Evolutionary conservation across 2,797 vertebrate species (phyloP).

Genomic region (Chelonia mydas): DNA sequence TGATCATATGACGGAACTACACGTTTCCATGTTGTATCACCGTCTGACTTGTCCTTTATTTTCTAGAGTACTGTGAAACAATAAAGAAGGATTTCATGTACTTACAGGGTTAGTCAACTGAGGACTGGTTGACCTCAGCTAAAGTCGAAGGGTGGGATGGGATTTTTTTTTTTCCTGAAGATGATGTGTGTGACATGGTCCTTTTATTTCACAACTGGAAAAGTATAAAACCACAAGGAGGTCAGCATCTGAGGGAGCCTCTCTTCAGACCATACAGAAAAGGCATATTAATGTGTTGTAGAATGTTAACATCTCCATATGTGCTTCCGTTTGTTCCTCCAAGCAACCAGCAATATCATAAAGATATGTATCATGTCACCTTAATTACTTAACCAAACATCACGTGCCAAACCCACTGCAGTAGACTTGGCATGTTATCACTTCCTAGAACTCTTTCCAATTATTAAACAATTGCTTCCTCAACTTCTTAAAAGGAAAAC

Average conservation of each 20-base stretch:
- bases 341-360: not conserved
- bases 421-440: not conserved
- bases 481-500: not conserved
- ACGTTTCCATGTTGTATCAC: not conserved
- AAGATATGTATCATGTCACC: not conserved
- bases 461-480: constrained; percentile 3
- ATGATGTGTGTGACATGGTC: not conserved
- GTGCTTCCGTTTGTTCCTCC: not conserved
- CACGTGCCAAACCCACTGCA: not conserved
- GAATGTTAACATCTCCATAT: not conserved
- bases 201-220: not conserved
- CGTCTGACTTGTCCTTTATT: not conserved
- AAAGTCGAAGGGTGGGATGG: not conserved
- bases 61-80: not conserved
- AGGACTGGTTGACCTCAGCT: not conserved
- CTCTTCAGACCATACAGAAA: not conserved
- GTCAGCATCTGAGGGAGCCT: not conserved
- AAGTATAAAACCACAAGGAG: not conserved
- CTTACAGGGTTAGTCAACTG: not conserved
- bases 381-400: not conserved
- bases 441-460: constrained; percentile 30
- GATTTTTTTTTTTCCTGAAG: not conserved
- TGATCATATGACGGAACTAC: not conserved
- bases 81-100: not conserved
- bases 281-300: not conserved